Conservation (phyloP, 2,888 invertebrate species). For the Alloplasta piceator region DNA sequence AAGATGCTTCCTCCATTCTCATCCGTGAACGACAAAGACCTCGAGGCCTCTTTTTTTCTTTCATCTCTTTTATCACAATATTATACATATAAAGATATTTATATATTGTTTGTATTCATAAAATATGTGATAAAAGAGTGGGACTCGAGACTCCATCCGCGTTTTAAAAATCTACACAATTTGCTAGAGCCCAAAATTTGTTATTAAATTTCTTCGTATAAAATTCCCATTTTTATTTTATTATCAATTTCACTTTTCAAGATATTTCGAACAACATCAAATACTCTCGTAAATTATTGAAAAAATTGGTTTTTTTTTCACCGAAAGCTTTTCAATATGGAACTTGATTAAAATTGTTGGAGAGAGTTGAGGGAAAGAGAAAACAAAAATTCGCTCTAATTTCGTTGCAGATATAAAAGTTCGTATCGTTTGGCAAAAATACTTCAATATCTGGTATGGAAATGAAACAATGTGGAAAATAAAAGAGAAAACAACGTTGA, state of each 20-base stretch:
- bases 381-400: no score
- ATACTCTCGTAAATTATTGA: no score
- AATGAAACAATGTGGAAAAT: not conserved
- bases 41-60: slow-evolving; percentile 25
- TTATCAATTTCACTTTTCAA: no score
- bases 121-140: slow-evolving; percentile 41
- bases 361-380: no score
- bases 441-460: no score
- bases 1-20: slow-evolving; percentile 26
- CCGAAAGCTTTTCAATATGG: no score
- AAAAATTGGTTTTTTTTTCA: no score
- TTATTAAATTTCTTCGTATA: slow-evolving; percentile 4
- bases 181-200: slow-evolving; percentile 38
- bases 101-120: slow-evolving; percentile 40
- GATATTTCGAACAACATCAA: no score
- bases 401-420: no score
- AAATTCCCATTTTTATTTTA: not conserved
- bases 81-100: no score
- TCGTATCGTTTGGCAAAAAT: no score
- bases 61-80: slow-evolving; percentile 45
- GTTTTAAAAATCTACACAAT: slow-evolving; percentile 35
- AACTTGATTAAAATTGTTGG: no score
- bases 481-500: not conserved
- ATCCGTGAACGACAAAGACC: slow-evolving; percentile 40
- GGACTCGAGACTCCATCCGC: slow-evolving; percentile 20